Evolutionary conservation across 1,140 invertebrate genomes (phyloP).

Genomic region (Tetragonula clypearis): DNA sequence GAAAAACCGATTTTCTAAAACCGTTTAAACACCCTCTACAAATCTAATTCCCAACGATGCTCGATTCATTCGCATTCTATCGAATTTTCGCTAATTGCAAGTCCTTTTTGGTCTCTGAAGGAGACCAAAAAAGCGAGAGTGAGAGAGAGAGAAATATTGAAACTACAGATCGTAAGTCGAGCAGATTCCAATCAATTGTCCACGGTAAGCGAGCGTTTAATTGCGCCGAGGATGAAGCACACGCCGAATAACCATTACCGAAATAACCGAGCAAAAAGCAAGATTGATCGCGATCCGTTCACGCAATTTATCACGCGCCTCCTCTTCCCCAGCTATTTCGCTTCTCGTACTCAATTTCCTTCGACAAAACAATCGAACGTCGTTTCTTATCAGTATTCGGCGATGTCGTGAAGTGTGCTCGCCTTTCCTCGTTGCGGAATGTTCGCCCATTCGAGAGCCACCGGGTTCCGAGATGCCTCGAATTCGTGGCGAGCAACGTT

Average conservation of each 20-base stretch:
- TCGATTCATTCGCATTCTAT: no score
- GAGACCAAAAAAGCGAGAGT: background rate
- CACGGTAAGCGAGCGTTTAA: constrained; percentile 9
- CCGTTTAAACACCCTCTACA: no score
- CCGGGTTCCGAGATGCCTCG: no score
- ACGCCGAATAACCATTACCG: background rate
- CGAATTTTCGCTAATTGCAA: no score
- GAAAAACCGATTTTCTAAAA: no score
- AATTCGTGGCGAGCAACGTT: no score
- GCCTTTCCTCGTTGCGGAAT: no score
- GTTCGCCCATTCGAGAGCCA: no score
- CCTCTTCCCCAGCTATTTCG: background rate
- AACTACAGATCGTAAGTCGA: no score
- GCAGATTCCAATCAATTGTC: background rate
- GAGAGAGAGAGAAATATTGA: no score
- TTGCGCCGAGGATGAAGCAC: background rate
- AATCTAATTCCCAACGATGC: no score
- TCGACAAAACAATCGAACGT: constrained; percentile 14
- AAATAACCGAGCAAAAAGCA: background rate
- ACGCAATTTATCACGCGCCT: constrained; percentile 17
- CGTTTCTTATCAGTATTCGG: background rate
- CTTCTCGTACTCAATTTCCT: background rate
- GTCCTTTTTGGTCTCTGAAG: background rate
- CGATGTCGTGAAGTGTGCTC: background rate
- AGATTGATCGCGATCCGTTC: constrained; percentile 32